Evolutionary conservation across 2,113 vertebrate genomes (phyloP), one percentile per base, ranked within the genome.

Genomic region (Recurvirostra avosetta): DNA sequence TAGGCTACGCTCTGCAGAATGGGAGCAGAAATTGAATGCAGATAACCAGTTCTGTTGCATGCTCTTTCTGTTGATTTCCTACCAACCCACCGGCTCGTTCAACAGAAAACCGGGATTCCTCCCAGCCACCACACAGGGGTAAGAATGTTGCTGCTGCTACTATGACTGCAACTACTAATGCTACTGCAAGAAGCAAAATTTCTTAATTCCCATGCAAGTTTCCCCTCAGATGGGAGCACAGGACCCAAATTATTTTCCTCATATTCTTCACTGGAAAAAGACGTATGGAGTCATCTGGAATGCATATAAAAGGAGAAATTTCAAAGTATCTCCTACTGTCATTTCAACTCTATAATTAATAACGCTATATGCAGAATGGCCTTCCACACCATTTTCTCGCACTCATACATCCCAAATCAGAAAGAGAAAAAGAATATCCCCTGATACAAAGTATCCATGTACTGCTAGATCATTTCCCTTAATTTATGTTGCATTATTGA

Each of bases 401-500:
- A 43, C 76, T 94, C 56, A 34, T 26, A 41, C 41, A 71, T 91
- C 86, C 95, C 80, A 78, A 92, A 91, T 75, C 91, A 85, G 88
- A 88, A 40, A 92, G 53, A 88, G 65, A 67, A 91, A 95, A 89
- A 83, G 45, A 38, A 88, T 59, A 53, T 95, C 89, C 74, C 89
- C 71, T 90, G 92, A 89, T 85, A 88, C 38, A 50, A 34, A 63
- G 94, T 82, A 95, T 96, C 92, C 86, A 36, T 96, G 95, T 76
- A 79, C 74, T 76, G 66, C 87, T 85, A 15, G 47, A 90, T 89
- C 65, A 83, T 63, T 95, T 77, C 55, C 77, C 85, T 93, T 96
- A 92, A 96, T 96, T 97, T 95, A 89, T 89, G 55, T 63, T 96
- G 81, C 95, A 93, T 89, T 93, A 96, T 91, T 96, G 97, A 96